These are phyloP conservation scores for Proisotoma minuta DNA, from an alignment of 2,888 invertebrate genomes.

Conservation along the genomic window DNA sequence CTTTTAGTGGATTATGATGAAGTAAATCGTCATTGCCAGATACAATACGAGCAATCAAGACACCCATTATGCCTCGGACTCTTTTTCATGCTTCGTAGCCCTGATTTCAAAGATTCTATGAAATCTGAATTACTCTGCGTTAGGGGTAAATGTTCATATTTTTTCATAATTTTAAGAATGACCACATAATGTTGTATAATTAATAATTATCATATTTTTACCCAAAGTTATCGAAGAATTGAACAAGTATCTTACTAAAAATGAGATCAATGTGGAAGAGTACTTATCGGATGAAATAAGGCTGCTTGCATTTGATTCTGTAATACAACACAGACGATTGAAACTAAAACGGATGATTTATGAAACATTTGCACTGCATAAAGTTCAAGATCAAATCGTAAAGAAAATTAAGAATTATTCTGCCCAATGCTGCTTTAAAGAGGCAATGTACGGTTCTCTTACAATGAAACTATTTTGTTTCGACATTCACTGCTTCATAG, in stretches of 20 bases:
- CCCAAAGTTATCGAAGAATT: neutral
- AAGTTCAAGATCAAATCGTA: constrained; percentile 61
- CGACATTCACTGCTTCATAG: constrained; percentile 64
- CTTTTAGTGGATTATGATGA: too few species aligned
- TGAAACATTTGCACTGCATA: constrained; percentile 60
- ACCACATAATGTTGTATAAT: neutral
- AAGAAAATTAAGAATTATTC: constrained; percentile 60
- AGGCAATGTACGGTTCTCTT: constrained; percentile 67
- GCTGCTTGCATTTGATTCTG: constrained; percentile 67
- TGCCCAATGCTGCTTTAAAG: constrained; percentile 61
- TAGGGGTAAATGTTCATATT: neutral
- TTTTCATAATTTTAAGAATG: too few species aligned
- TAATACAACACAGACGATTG: constrained; percentile 64
- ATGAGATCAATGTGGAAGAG: neutral
- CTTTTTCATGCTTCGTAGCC: neutral
- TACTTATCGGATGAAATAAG: constrained; percentile 49
- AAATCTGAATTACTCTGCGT: neutral
- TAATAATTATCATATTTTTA: neutral
- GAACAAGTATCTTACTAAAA: neutral
- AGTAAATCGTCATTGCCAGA: too few species aligned
- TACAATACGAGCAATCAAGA: neutral
- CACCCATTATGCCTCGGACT: constrained; percentile 2
- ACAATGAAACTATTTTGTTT: constrained; percentile 65
- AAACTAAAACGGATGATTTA: constrained; percentile 62
- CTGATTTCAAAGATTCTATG: neutral